A percentile compares a stretch with the other conserved stretches of the same genome.
Conservation (phyloP, 2,888 invertebrate genomes). For the Pyrochroa serraticornis region DNA sequence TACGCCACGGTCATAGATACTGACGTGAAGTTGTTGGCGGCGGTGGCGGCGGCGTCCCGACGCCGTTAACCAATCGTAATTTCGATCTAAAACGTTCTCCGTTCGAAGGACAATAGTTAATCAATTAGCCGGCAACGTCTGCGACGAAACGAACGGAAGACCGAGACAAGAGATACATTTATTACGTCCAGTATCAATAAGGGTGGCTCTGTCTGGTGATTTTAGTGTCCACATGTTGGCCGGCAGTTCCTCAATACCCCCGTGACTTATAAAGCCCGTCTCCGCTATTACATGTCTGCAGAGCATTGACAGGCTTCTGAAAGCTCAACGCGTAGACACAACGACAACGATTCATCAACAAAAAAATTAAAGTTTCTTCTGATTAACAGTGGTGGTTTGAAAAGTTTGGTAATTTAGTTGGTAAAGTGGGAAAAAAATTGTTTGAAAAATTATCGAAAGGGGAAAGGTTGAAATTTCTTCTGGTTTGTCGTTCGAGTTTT, state of each 20-base stretch:
- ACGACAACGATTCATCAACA: no score
- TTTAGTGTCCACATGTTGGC: conserved; percentile 28
- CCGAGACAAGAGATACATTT: conserved; percentile 22
- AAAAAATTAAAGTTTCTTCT: no score
- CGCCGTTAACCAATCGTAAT: conserved; percentile 3
- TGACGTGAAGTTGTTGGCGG: conserved; percentile 10
- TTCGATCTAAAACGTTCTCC: background rate
- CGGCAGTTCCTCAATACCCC: conserved; percentile 21
- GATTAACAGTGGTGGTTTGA: no score
- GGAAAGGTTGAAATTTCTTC: no score
- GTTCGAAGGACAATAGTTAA: conserved; percentile 14
- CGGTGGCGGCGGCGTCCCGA: background rate
- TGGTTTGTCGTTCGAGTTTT: no score
- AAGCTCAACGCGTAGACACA: background rate
- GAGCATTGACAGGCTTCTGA: conserved; percentile 19
- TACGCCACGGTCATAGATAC: conserved; percentile 15
- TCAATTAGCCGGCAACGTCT: conserved; percentile 20
- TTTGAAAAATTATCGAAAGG: no score
- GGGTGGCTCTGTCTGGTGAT: conserved; percentile 26
- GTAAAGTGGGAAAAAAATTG: no score
- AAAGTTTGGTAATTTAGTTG: no score
- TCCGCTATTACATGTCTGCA: conserved; percentile 21
- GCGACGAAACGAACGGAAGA: conserved; percentile 8
- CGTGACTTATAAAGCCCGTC: conserved; percentile 23
- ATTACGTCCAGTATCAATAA: conserved; percentile 31